phyloP scores from a whole-genome alignment of 2,888 invertebrate genomes.

The Amitus sp. region DNA sequence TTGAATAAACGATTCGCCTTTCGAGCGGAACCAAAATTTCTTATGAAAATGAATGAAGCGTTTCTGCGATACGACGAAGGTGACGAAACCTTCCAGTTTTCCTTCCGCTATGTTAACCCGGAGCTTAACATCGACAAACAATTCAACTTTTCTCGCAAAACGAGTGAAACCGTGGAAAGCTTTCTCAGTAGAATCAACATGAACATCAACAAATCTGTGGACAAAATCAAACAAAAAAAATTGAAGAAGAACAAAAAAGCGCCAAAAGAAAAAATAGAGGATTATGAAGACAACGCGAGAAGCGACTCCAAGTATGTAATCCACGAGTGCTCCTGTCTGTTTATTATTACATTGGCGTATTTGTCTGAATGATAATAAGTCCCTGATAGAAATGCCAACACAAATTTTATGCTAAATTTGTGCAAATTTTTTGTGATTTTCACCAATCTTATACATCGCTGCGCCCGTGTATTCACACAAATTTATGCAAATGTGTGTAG shows the following conservation, averaged over 20 bases:
- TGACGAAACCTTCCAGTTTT: slow-evolving; percentile 69
- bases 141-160: slow-evolving; percentile 77
- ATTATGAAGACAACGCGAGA: slow-evolving; percentile 36
- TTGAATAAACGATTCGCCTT: background rate
- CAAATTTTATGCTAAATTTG: too few species aligned
- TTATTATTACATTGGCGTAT: too few species aligned
- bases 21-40: slow-evolving; percentile 42
- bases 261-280: slow-evolving; percentile 52
- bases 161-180: slow-evolving; percentile 71
- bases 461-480: too few species aligned
- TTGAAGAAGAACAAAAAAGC: slow-evolving; percentile 14
- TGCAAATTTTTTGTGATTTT: too few species aligned
- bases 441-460: too few species aligned
- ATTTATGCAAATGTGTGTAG: too few species aligned
- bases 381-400: too few species aligned
- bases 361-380: too few species aligned
- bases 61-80: slow-evolving; percentile 69
- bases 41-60: slow-evolving; percentile 70
- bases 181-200: slow-evolving; percentile 72
- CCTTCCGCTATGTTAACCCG: slow-evolving; percentile 68
- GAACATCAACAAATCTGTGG: slow-evolving; percentile 74
- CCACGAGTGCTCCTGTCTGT: too few species aligned
- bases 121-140: slow-evolving; percentile 70
- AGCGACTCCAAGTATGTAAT: too few species aligned
- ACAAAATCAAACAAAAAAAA: slow-evolving; percentile 64